A percentile compares a stretch with the other conserved stretches of the same genome.
Evolutionary conservation across 2,888 invertebrate species (phyloP).

Genomic region (Drepana falcataria): DNA sequence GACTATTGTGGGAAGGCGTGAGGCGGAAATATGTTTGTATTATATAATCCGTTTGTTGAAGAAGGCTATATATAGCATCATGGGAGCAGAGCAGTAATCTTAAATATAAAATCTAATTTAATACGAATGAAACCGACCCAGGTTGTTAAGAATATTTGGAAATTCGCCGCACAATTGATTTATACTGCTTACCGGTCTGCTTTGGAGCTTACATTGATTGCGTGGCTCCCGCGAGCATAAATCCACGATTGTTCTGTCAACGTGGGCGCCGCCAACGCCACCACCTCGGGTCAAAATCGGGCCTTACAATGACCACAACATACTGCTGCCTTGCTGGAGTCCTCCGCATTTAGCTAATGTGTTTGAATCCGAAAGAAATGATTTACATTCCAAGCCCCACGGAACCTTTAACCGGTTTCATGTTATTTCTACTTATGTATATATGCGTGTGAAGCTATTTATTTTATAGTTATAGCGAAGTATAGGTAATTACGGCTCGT

Average conservation of each 20-base stretch:
- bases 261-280: conserved; percentile 38
- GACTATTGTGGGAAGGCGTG: too few species aligned
- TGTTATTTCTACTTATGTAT: too few species aligned
- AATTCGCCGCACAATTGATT: conserved; percentile 19
- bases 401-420: background rate
- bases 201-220: conserved; percentile 41
- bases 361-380: background rate
- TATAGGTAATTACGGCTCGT: too few species aligned
- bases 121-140: too few species aligned
- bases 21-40: too few species aligned
- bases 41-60: too few species aligned
- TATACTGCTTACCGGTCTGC: conserved; percentile 27
- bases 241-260: conserved; percentile 63
- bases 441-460: too few species aligned
- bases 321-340: conserved; percentile 6
- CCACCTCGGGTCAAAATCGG: conserved; percentile 27
- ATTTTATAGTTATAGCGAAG: too few species aligned
- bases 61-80: too few species aligned
- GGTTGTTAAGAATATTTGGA: too few species aligned
- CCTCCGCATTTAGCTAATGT: conserved; percentile 6
- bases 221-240: conserved; percentile 44
- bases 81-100: too few species aligned
- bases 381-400: background rate
- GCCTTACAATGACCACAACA: conserved; percentile 21
- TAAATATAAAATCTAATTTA: too few species aligned